Evolutionary conservation across 2,113 vertebrate species (phyloP), one percentile per base, ranked within the genome.

Genomic region (Cettia cetti): DNA sequence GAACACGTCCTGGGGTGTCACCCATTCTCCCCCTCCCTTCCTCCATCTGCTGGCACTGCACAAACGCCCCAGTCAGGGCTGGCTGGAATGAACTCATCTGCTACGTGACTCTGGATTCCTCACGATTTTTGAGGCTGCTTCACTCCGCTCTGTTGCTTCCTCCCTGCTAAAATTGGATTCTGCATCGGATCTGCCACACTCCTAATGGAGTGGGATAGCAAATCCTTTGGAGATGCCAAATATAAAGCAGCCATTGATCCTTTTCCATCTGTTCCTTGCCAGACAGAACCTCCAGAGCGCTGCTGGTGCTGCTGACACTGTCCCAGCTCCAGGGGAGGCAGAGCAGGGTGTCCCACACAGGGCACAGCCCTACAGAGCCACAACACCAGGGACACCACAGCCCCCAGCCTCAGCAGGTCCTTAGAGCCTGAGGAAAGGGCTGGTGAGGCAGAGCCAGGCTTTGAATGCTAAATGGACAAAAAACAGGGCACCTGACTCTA

Each of bases 311-410:
- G 14, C 74, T 82, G 35, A 8, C 5, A 7, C 70, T n/a, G 75
- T 31, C 61, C 79, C 40, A 0, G 17, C 52, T 20, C 28, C 9
- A 15, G 40, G 7, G 0, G 59, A 39, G 70, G 33, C 71, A 52
- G 20, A 39, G 75, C 54, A 23, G 85, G 33, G 26, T 40, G 33
- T 50, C 66, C 6, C 11, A 18, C 82, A 6, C 49, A 50, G 4
- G 16, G 79, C 74, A 69, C 39, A n/a, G n/a, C n/a, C n/a, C n/a
- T n/a, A n/a, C n/a, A n/a, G n/a, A 54, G 79, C 40, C 47, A 31
- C 4, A 2, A 15, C 9, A 2, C 1, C 0, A 22, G 78, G 68
- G 35, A 35, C 37, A 3, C 22, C 2, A 1, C n/a, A 10, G 80
- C 57, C 59, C 0, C 1, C 3, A 76, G 59, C 50, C 80, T 24